These are phyloP conservation scores for Microctenopoma lineatum DNA, from an alignment of 2,797 vertebrate genomes.

Conservation along the genomic window DNA sequence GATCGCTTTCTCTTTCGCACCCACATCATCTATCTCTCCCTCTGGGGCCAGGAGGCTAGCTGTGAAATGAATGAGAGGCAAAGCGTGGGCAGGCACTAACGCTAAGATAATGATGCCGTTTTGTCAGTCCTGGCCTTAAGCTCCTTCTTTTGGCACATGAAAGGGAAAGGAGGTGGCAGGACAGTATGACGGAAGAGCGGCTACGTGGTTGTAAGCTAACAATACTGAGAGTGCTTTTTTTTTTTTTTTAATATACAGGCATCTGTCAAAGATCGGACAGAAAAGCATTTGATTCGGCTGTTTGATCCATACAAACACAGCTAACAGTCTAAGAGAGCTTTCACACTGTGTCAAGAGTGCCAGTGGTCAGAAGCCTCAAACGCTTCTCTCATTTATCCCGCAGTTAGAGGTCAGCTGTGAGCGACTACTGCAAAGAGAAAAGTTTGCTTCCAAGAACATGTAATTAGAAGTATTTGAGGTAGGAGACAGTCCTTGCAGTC, in stretches of 20 bases:
- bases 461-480: slow-evolving; percentile 41
- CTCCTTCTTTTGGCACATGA: slow-evolving; percentile 69
- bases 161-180: slow-evolving; percentile 56
- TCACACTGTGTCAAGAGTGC: slow-evolving; percentile 44
- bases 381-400: slow-evolving; percentile 35
- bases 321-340: slow-evolving; percentile 44
- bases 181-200: slow-evolving; percentile 45
- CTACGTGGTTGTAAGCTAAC: slow-evolving; percentile 35
- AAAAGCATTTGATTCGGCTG: slow-evolving; percentile 19
- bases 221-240: slow-evolving; percentile 17
- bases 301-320: slow-evolving; percentile 47
- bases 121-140: slow-evolving; percentile 73
- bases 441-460: slow-evolving; percentile 26
- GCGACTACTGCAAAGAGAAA: slow-evolving; percentile 43
- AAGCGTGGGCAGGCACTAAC: slow-evolving; percentile 74
- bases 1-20: slow-evolving; percentile 49
- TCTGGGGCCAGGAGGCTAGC: slow-evolving; percentile 67
- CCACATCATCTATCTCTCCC: slow-evolving; percentile 61
- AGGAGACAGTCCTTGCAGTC: slow-evolving; percentile 14
- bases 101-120: slow-evolving; percentile 77
- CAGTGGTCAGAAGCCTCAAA: slow-evolving; percentile 54
- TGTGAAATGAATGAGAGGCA: slow-evolving; percentile 74
- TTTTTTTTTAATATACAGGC: slow-evolving; percentile 38
- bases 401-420: slow-evolving; percentile 22
- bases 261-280: slow-evolving; percentile 10